These are phyloP conservation scores for Drosophila repleta DNA, from an alignment of 1,140 invertebrate genomes.

Conservation along the genomic window DNA sequence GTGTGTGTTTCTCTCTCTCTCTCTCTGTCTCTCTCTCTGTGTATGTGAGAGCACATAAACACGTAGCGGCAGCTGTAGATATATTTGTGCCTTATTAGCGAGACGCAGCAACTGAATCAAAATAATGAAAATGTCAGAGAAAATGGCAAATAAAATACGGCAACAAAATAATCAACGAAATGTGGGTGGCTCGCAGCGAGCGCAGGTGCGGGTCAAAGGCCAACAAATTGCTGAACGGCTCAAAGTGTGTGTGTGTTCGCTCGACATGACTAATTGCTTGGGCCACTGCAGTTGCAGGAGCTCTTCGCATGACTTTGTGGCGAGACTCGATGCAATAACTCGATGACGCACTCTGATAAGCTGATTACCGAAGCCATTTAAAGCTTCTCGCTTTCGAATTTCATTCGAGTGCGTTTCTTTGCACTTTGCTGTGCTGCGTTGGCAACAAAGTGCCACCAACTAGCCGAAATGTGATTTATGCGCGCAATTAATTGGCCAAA, in stretches of 20 bases:
- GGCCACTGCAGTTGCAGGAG: constrained; percentile 1
- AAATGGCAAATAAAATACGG: constrained; percentile 26
- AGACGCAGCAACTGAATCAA: constrained; percentile 31
- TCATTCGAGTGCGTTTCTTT: not conserved
- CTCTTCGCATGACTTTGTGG: constrained; percentile 2
- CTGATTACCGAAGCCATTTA: no score
- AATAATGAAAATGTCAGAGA: constrained; percentile 44
- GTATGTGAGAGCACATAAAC: not conserved
- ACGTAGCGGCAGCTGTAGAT: constrained; percentile 8
- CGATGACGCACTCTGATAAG: constrained; percentile 25
- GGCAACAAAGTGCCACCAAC: constrained; percentile 30
- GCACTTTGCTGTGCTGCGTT: constrained; percentile 35
- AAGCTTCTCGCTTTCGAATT: no score
- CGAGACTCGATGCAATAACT: not conserved
- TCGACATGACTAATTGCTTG: constrained; percentile 55
- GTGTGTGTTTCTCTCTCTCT: constrained; percentile 41
- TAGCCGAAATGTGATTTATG: constrained; percentile 62
- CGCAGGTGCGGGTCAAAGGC: constrained; percentile 11
- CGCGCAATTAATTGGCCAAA: constrained; percentile 59
- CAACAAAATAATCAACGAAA: constrained; percentile 21
- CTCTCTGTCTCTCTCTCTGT: constrained; percentile 13
- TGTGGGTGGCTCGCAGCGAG: not conserved
- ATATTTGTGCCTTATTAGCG: constrained; percentile 43
- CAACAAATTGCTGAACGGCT: constrained; percentile 28
- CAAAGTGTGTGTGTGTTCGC: not conserved